phyloP scores from a whole-genome alignment of 2,888 invertebrate species.

The Sycophila texana region DNA sequence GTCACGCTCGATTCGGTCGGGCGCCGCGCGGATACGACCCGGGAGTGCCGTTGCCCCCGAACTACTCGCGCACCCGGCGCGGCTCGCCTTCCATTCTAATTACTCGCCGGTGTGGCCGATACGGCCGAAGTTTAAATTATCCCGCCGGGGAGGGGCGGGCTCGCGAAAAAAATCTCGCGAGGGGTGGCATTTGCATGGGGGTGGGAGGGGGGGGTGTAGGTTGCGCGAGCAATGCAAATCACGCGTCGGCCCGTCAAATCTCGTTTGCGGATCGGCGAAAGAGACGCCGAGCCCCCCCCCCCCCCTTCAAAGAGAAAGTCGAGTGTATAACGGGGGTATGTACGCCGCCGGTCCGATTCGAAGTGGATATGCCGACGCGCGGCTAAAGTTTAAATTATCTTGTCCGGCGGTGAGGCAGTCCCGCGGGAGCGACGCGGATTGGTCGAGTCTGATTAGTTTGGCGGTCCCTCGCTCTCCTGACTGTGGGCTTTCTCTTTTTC shows the following conservation, averaged over 20 bases:
- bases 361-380: constrained; percentile 57
- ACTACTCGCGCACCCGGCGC: constrained; percentile 12
- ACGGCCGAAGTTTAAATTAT: constrained; percentile 60
- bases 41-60: constrained; percentile 41
- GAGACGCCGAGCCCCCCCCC: not conserved
- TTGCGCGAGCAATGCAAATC: constrained; percentile 54
- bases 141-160: constrained; percentile 26
- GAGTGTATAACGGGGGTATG: not conserved
- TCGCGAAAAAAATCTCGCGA: constrained; percentile 13
- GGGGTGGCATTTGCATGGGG: not conserved
- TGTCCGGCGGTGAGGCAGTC: constrained; percentile 64
- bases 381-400: constrained; percentile 72
- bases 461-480: constrained; percentile 57
- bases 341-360: constrained; percentile 36
- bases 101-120: constrained; percentile 48
- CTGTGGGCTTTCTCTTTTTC: not conserved
- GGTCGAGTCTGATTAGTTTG: constrained; percentile 73
- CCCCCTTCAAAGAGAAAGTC: constrained; percentile 11
- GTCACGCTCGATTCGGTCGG: constrained; percentile 26
- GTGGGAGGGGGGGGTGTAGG: constrained; percentile 22
- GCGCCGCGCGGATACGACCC: constrained; percentile 28
- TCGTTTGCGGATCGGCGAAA: constrained; percentile 39
- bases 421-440: constrained; percentile 66
- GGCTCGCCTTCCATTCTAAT: constrained; percentile 51
- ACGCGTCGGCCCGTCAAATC: constrained; percentile 42